Evolutionary conservation across 2,113 vertebrate species (phyloP).

Genomic region (Amphilophus citrinellus): DNA sequence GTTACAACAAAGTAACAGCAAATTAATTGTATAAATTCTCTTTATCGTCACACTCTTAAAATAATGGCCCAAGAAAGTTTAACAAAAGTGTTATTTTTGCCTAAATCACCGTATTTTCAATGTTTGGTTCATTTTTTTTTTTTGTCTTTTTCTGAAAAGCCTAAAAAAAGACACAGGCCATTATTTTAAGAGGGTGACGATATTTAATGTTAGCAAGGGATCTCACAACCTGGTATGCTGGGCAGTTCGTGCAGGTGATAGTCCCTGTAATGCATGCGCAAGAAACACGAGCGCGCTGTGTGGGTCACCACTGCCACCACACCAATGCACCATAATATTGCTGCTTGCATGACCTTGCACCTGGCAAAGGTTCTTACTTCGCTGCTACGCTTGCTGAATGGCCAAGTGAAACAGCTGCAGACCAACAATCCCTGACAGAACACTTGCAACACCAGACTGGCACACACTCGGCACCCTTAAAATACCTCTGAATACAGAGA

Average conservation of each 20-base stretch:
- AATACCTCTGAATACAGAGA: slow-evolving; percentile 37
- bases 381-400: slow-evolving; percentile 69
- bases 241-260: slow-evolving; percentile 88
- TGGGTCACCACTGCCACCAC: slow-evolving; percentile 43
- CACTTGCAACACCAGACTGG: slow-evolving; percentile 74
- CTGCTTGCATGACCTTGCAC: slow-evolving; percentile 60
- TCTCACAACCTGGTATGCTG: slow-evolving; percentile 92
- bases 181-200: too few relatives aligned
- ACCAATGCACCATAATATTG: slow-evolving; percentile 51
- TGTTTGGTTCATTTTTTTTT: too few relatives aligned
- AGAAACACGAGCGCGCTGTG: slow-evolving; percentile 80
- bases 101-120: too few relatives aligned
- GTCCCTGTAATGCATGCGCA: slow-evolving; percentile 99
- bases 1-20: not conserved
- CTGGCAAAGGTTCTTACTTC: slow-evolving; percentile 62
- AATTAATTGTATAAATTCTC: not conserved
- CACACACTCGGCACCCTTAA: slow-evolving; percentile 68
- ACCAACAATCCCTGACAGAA: slow-evolving; percentile 71
- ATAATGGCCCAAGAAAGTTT: too few relatives aligned
- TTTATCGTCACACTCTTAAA: too few relatives aligned
- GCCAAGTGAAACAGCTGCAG: slow-evolving; percentile 71
- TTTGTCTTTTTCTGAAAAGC: too few relatives aligned
- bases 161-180: too few relatives aligned
- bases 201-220: not conserved
- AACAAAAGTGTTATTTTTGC: too few relatives aligned